Conservation (phyloP, 2,888 invertebrate species). For the Deroplatys truncata region DNA sequence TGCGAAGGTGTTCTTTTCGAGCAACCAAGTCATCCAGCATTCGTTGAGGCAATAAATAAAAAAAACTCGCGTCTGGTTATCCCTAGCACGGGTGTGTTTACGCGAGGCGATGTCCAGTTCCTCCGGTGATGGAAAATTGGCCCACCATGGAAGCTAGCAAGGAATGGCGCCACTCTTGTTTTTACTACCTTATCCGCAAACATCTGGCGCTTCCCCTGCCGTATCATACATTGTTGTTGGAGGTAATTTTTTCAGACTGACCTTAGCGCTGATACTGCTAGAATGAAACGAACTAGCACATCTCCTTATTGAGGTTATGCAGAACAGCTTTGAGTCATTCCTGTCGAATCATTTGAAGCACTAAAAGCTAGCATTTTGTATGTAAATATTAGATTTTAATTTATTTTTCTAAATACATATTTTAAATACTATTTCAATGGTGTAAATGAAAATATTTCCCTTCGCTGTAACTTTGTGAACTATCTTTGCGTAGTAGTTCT, state of each 20-base stretch:
- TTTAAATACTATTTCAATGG: too few species aligned
- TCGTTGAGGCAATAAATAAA: not conserved
- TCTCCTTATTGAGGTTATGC: too few species aligned
- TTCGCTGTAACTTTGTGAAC: too few species aligned
- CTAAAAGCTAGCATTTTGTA: too few species aligned
- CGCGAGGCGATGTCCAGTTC: not conserved
- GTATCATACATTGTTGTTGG: not conserved
- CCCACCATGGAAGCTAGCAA: constrained; percentile 10
- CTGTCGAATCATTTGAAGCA: too few species aligned
- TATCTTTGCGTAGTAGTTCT: too few species aligned
- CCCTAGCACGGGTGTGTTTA: not conserved
- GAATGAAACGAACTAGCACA: too few species aligned
- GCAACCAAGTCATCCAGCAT: not conserved
- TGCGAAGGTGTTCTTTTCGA: not conserved
- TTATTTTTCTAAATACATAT: too few species aligned
- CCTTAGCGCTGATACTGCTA: too few species aligned
- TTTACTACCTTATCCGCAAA: not conserved
- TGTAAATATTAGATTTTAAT: too few species aligned
- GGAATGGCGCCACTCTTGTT: constrained; percentile 3
- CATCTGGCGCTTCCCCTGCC: not conserved
- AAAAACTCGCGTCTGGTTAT: not conserved
- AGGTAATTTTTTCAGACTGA: not conserved
- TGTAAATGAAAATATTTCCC: too few species aligned
- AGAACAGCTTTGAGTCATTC: too few species aligned
- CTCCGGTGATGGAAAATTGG: constrained; percentile 9